Percentiles rank a stretch among this genome's conserved stretches.
phyloP scores from a whole-genome alignment of 1,140 invertebrate genomes.

The Venturia canescens region DNA sequence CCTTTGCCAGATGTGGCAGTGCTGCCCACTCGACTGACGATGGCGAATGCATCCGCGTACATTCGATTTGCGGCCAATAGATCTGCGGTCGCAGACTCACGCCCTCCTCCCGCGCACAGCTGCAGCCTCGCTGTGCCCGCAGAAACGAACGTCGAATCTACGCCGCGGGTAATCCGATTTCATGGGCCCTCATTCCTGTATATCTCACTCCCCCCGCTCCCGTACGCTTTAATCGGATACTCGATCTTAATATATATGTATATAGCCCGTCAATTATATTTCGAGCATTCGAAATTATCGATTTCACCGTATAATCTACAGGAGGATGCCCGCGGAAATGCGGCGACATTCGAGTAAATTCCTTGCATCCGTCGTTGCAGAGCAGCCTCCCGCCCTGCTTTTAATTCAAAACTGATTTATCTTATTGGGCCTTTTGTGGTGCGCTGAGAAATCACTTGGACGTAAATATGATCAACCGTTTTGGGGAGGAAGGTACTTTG shows the following conservation, averaged over 20 bases:
- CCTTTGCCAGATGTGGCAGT: neutral
- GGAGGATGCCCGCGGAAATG: neutral
- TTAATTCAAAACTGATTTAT: no score
- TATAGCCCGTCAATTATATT: slow-evolving; percentile 5
- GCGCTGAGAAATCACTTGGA: no score
- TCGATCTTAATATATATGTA: neutral
- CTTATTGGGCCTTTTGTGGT: no score
- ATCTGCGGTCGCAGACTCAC: neutral
- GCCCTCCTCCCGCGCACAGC: neutral
- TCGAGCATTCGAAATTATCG: neutral
- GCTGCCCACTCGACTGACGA: neutral
- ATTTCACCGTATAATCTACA: neutral
- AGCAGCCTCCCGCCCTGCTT: no score
- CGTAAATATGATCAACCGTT: no score
- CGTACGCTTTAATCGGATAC: neutral
- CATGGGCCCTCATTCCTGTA: neutral
- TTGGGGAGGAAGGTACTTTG: no score
- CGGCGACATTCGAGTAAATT: no score
- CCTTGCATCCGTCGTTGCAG: no score
- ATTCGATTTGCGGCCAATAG: neutral
- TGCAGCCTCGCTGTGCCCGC: neutral
- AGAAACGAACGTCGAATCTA: slow-evolving; percentile 5
- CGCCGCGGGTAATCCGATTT: neutral
- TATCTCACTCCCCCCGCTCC: neutral
- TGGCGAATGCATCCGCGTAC: neutral